phyloP scores from a whole-genome alignment of 2,888 invertebrate genomes.

The Tholera decimalis region DNA sequence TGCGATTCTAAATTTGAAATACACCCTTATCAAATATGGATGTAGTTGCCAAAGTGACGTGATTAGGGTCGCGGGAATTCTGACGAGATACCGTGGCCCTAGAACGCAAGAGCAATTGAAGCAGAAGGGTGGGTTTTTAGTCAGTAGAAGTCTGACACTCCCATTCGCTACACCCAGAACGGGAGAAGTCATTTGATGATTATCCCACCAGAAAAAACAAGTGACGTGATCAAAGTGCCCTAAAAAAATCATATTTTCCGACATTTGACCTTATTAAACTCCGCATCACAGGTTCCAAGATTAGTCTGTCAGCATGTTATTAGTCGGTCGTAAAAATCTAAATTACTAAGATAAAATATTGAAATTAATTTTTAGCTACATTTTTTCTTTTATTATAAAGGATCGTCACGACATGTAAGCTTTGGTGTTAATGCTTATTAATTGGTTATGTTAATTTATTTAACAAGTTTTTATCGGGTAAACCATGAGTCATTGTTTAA shows the following conservation, averaged over 20 bases:
- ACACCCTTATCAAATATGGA: neutral
- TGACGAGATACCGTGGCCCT: no score
- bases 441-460: slow-evolving; percentile 9
- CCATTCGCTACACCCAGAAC: no score
- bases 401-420: neutral
- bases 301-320: slow-evolving; percentile 30
- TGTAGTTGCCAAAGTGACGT: no score
- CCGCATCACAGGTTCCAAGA: slow-evolving; percentile 1
- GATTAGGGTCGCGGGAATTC: no score
- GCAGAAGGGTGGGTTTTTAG: no score
- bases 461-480: neutral
- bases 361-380: slow-evolving; percentile 4
- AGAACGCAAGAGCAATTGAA: no score
- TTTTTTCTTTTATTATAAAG: neutral
- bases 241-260: slow-evolving; percentile 1
- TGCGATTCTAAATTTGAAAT: no score
- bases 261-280: slow-evolving; percentile 17
- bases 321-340: slow-evolving; percentile 28
- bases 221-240: neutral
- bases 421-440: neutral
- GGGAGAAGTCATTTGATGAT: no score
- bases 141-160: no score
- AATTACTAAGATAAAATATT: slow-evolving; percentile 30
- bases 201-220: no score
- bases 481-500: neutral